These are phyloP conservation scores for Gopherus flavomarginatus DNA, from an alignment of 2,113 vertebrate genomes.

Conservation along the genomic window DNA sequence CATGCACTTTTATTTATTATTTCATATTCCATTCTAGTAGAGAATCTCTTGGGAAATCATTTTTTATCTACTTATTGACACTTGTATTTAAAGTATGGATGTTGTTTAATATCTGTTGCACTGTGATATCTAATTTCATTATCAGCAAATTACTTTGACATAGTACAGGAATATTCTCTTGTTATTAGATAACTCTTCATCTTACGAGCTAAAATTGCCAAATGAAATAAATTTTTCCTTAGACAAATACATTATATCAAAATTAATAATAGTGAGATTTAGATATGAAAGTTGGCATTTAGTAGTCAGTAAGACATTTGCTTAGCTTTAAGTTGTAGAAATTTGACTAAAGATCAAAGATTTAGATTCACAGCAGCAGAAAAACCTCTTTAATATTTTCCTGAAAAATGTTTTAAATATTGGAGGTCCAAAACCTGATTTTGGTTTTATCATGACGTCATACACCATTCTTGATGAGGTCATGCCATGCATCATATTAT, in stretches of 20 bases:
- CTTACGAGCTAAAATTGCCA: neutral
- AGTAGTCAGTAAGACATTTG: conserved; percentile 10
- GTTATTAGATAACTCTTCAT: neutral
- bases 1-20: neutral
- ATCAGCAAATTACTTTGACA: neutral
- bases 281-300: conserved; percentile 3
- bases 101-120: neutral
- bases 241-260: conserved; percentile 20
- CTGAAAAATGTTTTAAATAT: neutral
- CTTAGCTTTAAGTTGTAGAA: conserved; percentile 2
- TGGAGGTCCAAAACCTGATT: neutral
- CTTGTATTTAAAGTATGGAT: neutral
- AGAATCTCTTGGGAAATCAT: neutral
- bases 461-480: neutral
- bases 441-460: neutral
- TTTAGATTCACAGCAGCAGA: neutral
- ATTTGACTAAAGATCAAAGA: neutral
- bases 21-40: neutral
- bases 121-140: conserved; percentile 15
- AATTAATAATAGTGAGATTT: conserved; percentile 12
- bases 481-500: neutral
- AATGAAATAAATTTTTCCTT: conserved; percentile 14
- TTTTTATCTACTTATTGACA: neutral
- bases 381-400: neutral
- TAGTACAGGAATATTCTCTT: neutral